A percentile compares a stretch with the other conserved stretches of the same genome.
Conservation (phyloP, 1,140 invertebrate species). For the Drosophila ironensis region DNA sequence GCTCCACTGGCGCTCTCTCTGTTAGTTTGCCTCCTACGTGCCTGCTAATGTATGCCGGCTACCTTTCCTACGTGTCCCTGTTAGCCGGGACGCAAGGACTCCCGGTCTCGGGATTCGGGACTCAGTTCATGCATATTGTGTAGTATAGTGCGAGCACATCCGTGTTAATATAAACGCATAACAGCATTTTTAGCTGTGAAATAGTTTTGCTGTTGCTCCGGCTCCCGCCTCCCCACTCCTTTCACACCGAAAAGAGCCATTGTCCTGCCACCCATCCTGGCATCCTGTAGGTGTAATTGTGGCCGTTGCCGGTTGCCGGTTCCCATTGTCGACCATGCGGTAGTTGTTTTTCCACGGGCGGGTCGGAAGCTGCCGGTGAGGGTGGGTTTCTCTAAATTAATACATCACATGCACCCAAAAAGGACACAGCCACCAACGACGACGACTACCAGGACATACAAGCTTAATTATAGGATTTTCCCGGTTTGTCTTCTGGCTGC, state of each 20-base stretch:
- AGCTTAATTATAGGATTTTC: constrained; percentile 62
- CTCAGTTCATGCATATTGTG: too few species aligned
- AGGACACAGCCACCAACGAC: constrained; percentile 6
- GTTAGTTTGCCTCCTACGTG: constrained; percentile 77
- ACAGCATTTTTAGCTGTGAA: constrained; percentile 72
- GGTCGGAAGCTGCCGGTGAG: constrained; percentile 10
- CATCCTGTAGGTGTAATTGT: constrained; percentile 50
- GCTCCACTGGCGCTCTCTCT: constrained; percentile 67
- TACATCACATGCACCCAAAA: constrained; percentile 62
- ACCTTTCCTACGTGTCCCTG: constrained; percentile 27
- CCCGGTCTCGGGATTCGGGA: too few species aligned
- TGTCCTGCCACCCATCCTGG: constrained; percentile 10
- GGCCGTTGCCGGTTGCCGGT: constrained; percentile 53
- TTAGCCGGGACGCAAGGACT: too few species aligned
- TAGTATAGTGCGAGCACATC: constrained; percentile 35
- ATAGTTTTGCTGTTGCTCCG: constrained; percentile 66
- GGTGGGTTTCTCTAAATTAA: constrained; percentile 63
- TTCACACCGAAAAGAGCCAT: too few species aligned
- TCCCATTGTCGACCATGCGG: constrained; percentile 45
- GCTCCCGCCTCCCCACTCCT: too few species aligned
- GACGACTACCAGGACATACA: constrained; percentile 15
- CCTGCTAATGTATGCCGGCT: constrained; percentile 66
- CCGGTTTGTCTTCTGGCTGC: constrained; percentile 26
- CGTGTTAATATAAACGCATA: constrained; percentile 78
- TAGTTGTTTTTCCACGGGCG: constrained; percentile 22